A percentile compares a stretch with the other conserved stretches of the same genome.
These are phyloP conservation scores for Goniozus legneri DNA, from an alignment of 1,140 invertebrate genomes.

Conservation along the genomic window DNA sequence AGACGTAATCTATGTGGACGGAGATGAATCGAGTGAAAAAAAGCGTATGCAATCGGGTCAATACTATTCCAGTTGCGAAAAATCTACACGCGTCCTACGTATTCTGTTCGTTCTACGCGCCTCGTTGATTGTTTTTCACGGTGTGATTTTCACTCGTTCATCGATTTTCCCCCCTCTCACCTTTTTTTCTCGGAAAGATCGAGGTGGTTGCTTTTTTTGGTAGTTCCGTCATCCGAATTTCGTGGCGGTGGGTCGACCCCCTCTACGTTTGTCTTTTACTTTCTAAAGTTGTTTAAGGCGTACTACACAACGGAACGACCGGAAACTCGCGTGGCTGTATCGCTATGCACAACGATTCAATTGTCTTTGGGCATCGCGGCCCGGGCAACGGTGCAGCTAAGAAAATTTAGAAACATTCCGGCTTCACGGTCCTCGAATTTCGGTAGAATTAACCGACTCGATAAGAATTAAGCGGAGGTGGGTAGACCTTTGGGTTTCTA, in stretches of 20 bases:
- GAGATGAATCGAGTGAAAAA: too few species aligned
- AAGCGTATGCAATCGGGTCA: too few species aligned
- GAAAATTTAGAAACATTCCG: not conserved
- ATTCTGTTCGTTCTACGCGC: not conserved
- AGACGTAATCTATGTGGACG: too few species aligned
- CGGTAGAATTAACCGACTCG: too few species aligned
- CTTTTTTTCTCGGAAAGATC: not conserved
- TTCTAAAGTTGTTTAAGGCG: conserved; percentile 46
- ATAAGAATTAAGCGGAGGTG: conserved; percentile 9
- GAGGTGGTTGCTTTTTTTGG: not conserved
- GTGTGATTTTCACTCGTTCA: not conserved
- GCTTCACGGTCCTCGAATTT: too few species aligned
- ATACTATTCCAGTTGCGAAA: too few species aligned
- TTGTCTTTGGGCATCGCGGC: not conserved
- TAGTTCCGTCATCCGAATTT: not conserved
- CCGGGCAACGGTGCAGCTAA: not conserved
- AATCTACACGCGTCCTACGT: too few species aligned
- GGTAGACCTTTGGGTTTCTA: too few species aligned
- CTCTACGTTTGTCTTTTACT: conserved; percentile 34
- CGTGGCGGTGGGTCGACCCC: not conserved
- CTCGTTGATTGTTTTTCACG: not conserved
- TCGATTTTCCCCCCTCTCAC: not conserved
- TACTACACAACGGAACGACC: conserved; percentile 27
- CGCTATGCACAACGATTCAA: not conserved
- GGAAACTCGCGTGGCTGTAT: conserved; percentile 26